Base-by-base conservation (phyloP, 1,140 invertebrate genomes). In the Drosophila nannoptera region DNA sequence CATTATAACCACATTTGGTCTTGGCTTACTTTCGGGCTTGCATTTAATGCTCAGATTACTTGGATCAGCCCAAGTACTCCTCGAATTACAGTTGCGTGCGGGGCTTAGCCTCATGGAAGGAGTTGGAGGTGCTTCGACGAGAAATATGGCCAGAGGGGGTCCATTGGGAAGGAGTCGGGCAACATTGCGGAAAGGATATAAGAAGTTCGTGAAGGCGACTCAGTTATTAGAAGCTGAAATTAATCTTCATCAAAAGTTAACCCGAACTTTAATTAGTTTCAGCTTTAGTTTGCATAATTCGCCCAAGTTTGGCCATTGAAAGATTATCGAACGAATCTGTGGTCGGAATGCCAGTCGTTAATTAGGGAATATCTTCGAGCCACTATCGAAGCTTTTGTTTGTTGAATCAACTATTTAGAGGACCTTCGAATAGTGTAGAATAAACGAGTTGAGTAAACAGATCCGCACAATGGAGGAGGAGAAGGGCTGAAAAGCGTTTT, bases 1-100 rank as follows among this genome's bases (percentile, higher is more conserved):
- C n/a, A 69, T 60, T 59, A 78, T 68, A 61, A 62, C 58, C 67
- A 49, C 66, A 69, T 77, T 66, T 54, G 65, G 52, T 53, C 60
- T 67, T 69, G 67, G 67, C 67, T 64, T 65, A 69, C 67, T 56
- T 69, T 46, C 29, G 16, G 35, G 49, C 55, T 55, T 67, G 63
- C 62, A 66, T 66, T 61, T 66, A 66, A 70, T 66, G 54, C 45
- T 55, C 55, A 60, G 63, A 42, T 71, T 67, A 71, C 66, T 55
- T 50, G 69, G 55, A 67, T 66, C 40, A 67, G 40, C 60, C 36
- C n/a, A 55, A 50, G 48, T 16, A 60, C 49, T 58, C 32, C 56
- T 33, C 35, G 43, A 52, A 54, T 69, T 42, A 22, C 35, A 40
- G 16, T 31, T 50, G 53, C 60, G 60, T 69, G 67, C 60, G 36